Percentiles rank a stretch among this genome's conserved stretches.
Evolutionary conservation across 2,888 invertebrate genomes (phyloP).

Genomic region (Dryadula phaetusa): DNA sequence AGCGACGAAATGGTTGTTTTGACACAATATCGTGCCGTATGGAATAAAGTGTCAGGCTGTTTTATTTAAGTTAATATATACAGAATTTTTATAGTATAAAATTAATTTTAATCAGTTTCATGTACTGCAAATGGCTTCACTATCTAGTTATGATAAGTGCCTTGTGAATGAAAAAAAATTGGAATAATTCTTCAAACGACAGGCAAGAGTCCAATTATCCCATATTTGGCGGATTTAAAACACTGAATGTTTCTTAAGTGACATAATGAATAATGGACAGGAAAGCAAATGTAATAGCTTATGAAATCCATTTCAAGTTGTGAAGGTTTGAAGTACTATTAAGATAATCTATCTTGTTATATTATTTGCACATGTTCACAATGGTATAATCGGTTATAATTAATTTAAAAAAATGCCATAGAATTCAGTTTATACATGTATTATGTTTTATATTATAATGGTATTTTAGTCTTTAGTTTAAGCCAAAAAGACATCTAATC

Average conservation of each 20-base stretch:
- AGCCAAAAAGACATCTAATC: too few relatives aligned
- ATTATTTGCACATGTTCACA: background rate
- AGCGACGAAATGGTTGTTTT: too few relatives aligned
- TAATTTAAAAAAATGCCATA: too few relatives aligned
- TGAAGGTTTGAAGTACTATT: background rate
- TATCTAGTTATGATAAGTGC: background rate
- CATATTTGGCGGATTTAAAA: background rate
- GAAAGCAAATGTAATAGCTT: background rate
- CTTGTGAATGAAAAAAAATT: background rate
- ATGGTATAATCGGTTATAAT: too few relatives aligned
- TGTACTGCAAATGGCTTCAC: background rate
- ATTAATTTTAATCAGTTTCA: background rate
- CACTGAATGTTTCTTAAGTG: background rate
- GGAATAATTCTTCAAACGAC: background rate
- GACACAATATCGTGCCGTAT: too few relatives aligned
- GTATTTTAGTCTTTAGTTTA: too few relatives aligned
- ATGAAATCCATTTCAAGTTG: background rate
- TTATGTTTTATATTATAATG: too few relatives aligned
- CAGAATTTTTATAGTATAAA: too few relatives aligned
- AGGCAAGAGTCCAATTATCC: background rate
- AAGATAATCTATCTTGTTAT: background rate
- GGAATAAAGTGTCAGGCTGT: too few relatives aligned
- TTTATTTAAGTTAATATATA: too few relatives aligned
- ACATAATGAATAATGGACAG: conserved; percentile 5
- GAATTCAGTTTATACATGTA: too few relatives aligned